A percentile compares a stretch with the other conserved stretches of the same genome.
phyloP scores from a whole-genome alignment of 2,113 vertebrate genomes.

The Peucedramus taeniatus region DNA sequence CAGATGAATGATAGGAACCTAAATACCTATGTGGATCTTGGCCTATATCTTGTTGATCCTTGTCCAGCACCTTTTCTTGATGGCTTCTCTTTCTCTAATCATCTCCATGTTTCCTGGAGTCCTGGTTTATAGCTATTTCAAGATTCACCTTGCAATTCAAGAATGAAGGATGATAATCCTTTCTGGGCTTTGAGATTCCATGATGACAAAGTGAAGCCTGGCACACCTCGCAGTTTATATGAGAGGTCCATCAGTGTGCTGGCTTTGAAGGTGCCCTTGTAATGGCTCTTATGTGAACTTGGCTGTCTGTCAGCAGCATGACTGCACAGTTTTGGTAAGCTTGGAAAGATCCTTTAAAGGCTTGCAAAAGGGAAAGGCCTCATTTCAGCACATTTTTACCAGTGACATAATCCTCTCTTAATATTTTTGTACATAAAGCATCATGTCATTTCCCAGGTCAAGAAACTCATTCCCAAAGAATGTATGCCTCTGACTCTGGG shows the following conservation, averaged over 20 bases:
- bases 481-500: constrained; percentile 7
- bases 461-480: constrained; percentile 62
- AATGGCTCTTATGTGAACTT: not conserved
- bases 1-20: not conserved
- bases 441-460: constrained; percentile 26
- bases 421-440: constrained; percentile 9
- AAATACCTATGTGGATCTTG: not conserved
- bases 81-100: not conserved
- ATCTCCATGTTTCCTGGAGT: not conserved
- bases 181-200: not conserved
- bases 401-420: constrained; percentile 16
- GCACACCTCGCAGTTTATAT: not conserved
- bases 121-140: not conserved
- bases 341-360: constrained; percentile 61
- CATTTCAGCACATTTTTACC: constrained; percentile 60
- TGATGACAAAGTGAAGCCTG: not conserved
- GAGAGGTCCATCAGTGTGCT: not conserved
- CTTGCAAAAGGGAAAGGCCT: constrained; percentile 27
- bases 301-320: constrained; percentile 2
- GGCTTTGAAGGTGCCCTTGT: constrained; percentile 32
- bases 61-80: not conserved
- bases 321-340: constrained; percentile 32
- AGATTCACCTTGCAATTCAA: not conserved
- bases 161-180: not conserved
- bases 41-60: not conserved